Evolutionary conservation across 2,797 vertebrate species (phyloP).

Genomic region (Helicolenus hilgendorfi): DNA sequence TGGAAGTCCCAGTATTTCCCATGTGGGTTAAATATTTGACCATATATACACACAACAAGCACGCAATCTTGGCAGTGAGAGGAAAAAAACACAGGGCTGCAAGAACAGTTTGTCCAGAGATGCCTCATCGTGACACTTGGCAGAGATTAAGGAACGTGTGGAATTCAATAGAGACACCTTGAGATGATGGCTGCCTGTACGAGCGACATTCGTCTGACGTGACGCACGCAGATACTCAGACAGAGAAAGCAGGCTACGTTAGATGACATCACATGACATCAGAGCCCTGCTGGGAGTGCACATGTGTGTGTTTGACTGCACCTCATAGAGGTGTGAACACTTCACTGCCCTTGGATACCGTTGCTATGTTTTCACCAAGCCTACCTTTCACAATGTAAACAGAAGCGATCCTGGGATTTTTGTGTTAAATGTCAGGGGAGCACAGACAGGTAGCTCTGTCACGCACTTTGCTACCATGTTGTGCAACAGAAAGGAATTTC

Average conservation of each 20-base stretch:
- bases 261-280: slow-evolving; percentile 27
- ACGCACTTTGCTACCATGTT: slow-evolving; percentile 17
- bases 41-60: slow-evolving; percentile 21
- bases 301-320: background rate
- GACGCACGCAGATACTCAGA: slow-evolving; percentile 24
- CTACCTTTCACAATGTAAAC: slow-evolving; percentile 61
- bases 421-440: slow-evolving; percentile 60
- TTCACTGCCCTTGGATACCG: slow-evolving; percentile 66
- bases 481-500: slow-evolving; percentile 61
- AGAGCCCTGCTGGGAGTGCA: slow-evolving; percentile 33
- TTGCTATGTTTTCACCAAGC: slow-evolving; percentile 79
- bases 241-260: background rate
- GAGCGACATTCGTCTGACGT: slow-evolving; percentile 31
- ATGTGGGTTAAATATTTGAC: slow-evolving; percentile 10
- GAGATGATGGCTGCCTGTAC: background rate
- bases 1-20: slow-evolving; percentile 81
- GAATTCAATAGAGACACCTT: slow-evolving; percentile 44
- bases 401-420: slow-evolving; percentile 70
- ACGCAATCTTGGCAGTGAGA: background rate
- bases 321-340: slow-evolving; percentile 48
- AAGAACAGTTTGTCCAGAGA: slow-evolving; percentile 68
- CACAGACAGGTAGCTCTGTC: slow-evolving; percentile 44
- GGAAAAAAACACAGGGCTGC: background rate
- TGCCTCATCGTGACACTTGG: slow-evolving; percentile 33
- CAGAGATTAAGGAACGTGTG: slow-evolving; percentile 47